Percentiles rank a stretch among this genome's conserved stretches.
Evolutionary conservation across 2,797 vertebrate genomes (phyloP).

Genomic region (Pangasius larnaudii): DNA sequence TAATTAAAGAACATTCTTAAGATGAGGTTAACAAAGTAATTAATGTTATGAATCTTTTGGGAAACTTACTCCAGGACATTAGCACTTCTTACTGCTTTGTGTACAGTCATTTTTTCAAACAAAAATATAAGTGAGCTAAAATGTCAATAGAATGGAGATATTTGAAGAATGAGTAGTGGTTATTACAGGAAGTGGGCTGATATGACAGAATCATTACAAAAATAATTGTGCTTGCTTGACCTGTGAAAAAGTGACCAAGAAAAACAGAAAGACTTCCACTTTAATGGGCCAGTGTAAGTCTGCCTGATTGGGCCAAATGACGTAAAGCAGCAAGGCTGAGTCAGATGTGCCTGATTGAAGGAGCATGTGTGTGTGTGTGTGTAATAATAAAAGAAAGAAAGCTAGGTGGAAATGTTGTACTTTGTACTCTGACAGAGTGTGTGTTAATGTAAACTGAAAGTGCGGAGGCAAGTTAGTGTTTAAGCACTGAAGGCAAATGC

Average conservation of each 20-base stretch:
- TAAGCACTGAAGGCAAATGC: constrained; percentile 13
- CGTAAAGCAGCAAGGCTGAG: constrained; percentile 50
- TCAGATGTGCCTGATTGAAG: constrained; percentile 55
- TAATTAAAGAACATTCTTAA: not conserved
- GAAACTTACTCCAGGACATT: not conserved
- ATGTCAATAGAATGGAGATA: not conserved
- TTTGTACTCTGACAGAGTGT: constrained; percentile 26
- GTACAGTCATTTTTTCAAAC: not conserved
- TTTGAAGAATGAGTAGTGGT: not conserved
- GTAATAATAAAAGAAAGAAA: constrained; percentile 20
- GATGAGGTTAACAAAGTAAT: not conserved
- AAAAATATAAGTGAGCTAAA: not conserved
- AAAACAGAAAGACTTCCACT: constrained; percentile 48
- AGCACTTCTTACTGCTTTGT: not conserved
- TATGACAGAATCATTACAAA: constrained; percentile 13
- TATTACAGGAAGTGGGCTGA: not conserved
- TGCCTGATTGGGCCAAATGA: constrained; percentile 56
- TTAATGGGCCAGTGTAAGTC: constrained; percentile 50
- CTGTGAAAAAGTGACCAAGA: constrained; percentile 42
- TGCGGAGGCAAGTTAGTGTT: not conserved
- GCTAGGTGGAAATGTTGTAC: constrained; percentile 32
- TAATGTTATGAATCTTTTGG: not conserved
- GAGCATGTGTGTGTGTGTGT: constrained; percentile 48
- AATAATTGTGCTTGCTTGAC: constrained; percentile 22
- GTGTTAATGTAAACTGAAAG: constrained; percentile 1